Conservation (phyloP, 1,140 invertebrate genomes). For the Popillia japonica region DNA sequence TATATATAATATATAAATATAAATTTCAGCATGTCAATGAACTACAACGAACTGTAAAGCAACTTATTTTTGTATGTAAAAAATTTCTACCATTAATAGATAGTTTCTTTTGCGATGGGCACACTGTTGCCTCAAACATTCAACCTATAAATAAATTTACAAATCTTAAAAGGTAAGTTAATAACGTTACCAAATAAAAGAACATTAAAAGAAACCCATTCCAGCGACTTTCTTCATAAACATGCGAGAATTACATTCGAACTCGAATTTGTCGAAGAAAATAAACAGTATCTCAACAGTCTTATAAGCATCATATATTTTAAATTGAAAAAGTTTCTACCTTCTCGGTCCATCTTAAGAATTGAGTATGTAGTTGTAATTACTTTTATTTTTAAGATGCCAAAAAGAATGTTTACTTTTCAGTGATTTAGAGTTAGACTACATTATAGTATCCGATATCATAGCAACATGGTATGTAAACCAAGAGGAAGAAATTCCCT, state of each 20-base stretch:
- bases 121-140: neutral
- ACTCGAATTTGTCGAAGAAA: neutral
- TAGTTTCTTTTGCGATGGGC: neutral
- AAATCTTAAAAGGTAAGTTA: constrained; percentile 24
- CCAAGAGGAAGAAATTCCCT: neutral
- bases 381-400: too few species aligned
- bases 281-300: constrained; percentile 28
- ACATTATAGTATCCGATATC: constrained; percentile 34
- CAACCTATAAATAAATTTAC: constrained; percentile 35
- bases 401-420: neutral
- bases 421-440: constrained; percentile 30
- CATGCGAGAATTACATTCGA: neutral
- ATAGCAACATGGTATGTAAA: constrained; percentile 19
- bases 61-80: neutral
- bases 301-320: constrained; percentile 5
- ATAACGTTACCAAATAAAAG: neutral
- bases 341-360: neutral
- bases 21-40: constrained; percentile 26
- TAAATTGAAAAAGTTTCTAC: constrained; percentile 26
- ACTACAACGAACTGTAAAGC: constrained; percentile 1
- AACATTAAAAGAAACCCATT: neutral
- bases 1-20: too few species aligned
- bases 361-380: constrained; percentile 1
- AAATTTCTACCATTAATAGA: constrained; percentile 32
- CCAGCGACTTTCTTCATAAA: neutral